A percentile compares a stretch with the other conserved stretches of the same genome.
Evolutionary conservation across 2,888 invertebrate species (phyloP).

Genomic region (Chymomyza amoena): DNA sequence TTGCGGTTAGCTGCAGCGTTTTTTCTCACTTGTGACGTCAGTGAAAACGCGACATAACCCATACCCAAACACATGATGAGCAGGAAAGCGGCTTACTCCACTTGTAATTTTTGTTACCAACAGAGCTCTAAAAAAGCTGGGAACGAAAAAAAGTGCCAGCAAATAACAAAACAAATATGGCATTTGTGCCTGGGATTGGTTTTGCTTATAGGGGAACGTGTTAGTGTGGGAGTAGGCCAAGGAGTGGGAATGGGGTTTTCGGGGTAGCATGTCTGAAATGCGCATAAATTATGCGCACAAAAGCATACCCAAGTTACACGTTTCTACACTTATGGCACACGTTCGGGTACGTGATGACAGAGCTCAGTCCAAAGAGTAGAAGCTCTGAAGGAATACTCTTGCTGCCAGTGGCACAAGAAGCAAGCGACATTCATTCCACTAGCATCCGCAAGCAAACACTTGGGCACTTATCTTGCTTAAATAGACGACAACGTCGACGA

Average conservation of each 20-base stretch:
- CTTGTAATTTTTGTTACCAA: slow-evolving; percentile 27
- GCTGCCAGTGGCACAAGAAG: slow-evolving; percentile 17
- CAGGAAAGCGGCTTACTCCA: slow-evolving; percentile 58
- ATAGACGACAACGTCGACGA: slow-evolving; percentile 34
- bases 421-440: slow-evolving; percentile 11
- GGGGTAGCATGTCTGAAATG: slow-evolving; percentile 35
- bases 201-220: background rate
- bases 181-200: slow-evolving; percentile 2
- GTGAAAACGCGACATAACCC: no score
- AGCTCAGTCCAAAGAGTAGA: background rate
- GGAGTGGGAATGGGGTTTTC: background rate
- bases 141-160: slow-evolving; percentile 11
- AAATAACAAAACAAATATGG: slow-evolving; percentile 25
- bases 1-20: no score
- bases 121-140: slow-evolving; percentile 21
- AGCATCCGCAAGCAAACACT: slow-evolving; percentile 39
- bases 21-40: no score
- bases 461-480: slow-evolving; percentile 41
- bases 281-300: slow-evolving; percentile 66
- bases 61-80: slow-evolving; percentile 17
- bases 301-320: slow-evolving; percentile 24
- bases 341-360: background rate
- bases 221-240: background rate
- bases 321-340: slow-evolving; percentile 7
- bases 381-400: background rate